Evolutionary conservation across 2,888 invertebrate species (phyloP), one percentile per base, ranked within the genome.

Genomic region (Netelia fuscicornis): DNA sequence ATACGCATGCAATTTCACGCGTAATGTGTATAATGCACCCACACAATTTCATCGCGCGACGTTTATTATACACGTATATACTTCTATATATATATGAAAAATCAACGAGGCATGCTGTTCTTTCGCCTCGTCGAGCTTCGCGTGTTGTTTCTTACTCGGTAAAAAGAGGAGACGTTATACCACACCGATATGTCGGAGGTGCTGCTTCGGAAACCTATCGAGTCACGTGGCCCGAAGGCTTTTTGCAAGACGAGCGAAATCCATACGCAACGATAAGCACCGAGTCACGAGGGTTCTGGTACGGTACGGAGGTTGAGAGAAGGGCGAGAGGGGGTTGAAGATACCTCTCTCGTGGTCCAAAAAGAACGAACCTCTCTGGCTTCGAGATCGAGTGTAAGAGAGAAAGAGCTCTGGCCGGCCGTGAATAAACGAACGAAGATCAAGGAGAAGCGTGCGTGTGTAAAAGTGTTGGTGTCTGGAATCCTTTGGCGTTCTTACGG

Each of bases 181-280:
- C 48, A 48, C 13, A 48, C 48, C 48, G 48, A 48, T 48, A 58
- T 20, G 17, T 17, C 54, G 25, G 74, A 74, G 60, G 60, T 44
- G 81, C 72, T 58, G 74, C 42, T 74, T 65, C 48, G 67, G 67
- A 81, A 74, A 74, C 48, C 56, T 81, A 81, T 74, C 81, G 74
- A 81, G 74, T 81, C 81, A 81, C 74, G 67, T 81, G 74, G 74
- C 74, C 74, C 74, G 67, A 37, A 60, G 81, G 81, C 74, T 52
- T 81, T 81, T 74, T 74, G 60, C 44, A 60, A 58, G 56, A 11
- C 52, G n/a, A 65, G 58, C 58, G 11, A 67, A 81, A 74, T 74
- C 64, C 74, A 60, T 81, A 74, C 48, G 72, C 67, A 74, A 74
- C 72, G 72, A 74, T 74, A 74, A 74, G 60, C 60, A 74, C 60